phyloP scores from a whole-genome alignment of 30 jellyfish, hydroid and myxozoan species.

The Aurelia coerulea region DNA sequence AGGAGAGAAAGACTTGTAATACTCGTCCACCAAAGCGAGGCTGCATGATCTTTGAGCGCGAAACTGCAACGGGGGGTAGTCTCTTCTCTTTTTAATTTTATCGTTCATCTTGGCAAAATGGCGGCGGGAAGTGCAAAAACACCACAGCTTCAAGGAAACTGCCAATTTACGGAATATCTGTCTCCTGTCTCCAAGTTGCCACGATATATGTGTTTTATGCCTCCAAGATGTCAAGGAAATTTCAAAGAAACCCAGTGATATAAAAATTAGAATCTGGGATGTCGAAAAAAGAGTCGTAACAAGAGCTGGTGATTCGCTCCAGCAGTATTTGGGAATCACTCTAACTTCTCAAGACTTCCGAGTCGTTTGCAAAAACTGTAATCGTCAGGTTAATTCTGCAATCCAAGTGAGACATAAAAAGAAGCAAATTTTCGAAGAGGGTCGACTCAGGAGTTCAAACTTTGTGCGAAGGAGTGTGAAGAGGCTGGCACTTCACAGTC shows the following conservation, averaged over 20 bases:
- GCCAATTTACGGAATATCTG: slow-evolving; percentile 22
- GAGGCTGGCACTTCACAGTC: slow-evolving; percentile 14
- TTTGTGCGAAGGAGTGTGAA: neutral
- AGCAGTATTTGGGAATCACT: slow-evolving; percentile 15
- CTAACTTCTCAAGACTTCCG: slow-evolving; percentile 11
- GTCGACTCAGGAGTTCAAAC: slow-evolving; percentile 15
- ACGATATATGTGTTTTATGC: slow-evolving; percentile 31
- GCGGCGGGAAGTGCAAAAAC: slow-evolving; percentile 10
- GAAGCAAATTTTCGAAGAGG: slow-evolving; percentile 21
- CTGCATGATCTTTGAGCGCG: slow-evolving; percentile 6
- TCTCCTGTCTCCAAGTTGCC: slow-evolving; percentile 27
- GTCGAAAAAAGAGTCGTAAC: slow-evolving; percentile 22
- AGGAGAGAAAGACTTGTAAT: too few species aligned
- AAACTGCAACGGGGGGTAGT: slow-evolving; percentile 24
- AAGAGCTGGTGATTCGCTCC: slow-evolving; percentile 28
- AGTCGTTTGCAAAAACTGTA: slow-evolving; percentile 3
- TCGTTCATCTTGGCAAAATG: too few species aligned
- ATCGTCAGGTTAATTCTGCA: slow-evolving; percentile 20
- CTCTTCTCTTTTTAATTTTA: neutral
- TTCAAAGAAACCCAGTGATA: slow-evolving; percentile 32
- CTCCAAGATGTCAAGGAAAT: slow-evolving; percentile 32
- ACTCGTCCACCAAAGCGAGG: slow-evolving; percentile 28
- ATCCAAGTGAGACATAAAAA: slow-evolving; percentile 7
- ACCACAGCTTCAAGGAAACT: slow-evolving; percentile 27
- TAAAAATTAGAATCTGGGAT: slow-evolving; percentile 20